Percentiles rank a stretch among this genome's conserved stretches.
phyloP scores from a whole-genome alignment of 1,140 invertebrate genomes.

The Bombus balteatus region DNA sequence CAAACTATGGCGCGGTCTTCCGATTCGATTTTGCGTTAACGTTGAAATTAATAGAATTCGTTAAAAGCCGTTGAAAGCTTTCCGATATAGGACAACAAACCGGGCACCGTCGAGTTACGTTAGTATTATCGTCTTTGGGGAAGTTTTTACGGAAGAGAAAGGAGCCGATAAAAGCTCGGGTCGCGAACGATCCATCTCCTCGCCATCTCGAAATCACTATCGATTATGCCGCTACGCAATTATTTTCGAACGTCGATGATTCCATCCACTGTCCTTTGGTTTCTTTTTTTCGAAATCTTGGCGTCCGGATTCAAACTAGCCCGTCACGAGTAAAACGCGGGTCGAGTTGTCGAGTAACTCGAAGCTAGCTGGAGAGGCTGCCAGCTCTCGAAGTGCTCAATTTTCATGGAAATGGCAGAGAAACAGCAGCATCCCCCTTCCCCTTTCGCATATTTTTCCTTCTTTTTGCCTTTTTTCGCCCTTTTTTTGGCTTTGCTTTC shows the following conservation, averaged over 20 bases:
- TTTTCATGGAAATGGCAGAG: constrained; percentile 64
- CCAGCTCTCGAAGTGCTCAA: constrained; percentile 55
- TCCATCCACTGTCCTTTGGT: neutral
- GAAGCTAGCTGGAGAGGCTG: constrained; percentile 45
- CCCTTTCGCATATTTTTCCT: neutral
- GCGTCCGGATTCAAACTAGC: constrained; percentile 17
- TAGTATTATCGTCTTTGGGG: neutral
- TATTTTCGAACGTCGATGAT: neutral
- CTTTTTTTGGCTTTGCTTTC: constrained; percentile 28
- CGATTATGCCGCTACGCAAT: neutral
- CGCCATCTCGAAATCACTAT: neutral
- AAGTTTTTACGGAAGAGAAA: neutral
- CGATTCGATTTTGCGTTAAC: neutral
- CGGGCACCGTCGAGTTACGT: too few relatives aligned
- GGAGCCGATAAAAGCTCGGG: neutral
- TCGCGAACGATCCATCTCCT: neutral
- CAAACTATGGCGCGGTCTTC: neutral
- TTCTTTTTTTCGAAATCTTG: neutral
- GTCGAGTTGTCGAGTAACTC: constrained; percentile 57
- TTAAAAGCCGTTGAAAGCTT: constrained; percentile 17
- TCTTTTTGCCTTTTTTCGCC: neutral
- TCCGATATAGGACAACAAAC: neutral
- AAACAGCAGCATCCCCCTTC: constrained; percentile 39
- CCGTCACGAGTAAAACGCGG: constrained; percentile 35
- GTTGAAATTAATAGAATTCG: constrained; percentile 27